Percentiles rank a stretch among this genome's conserved stretches.
Evolutionary conservation across 2,797 vertebrate genomes (phyloP).

Genomic region (Danio aesculapii): DNA sequence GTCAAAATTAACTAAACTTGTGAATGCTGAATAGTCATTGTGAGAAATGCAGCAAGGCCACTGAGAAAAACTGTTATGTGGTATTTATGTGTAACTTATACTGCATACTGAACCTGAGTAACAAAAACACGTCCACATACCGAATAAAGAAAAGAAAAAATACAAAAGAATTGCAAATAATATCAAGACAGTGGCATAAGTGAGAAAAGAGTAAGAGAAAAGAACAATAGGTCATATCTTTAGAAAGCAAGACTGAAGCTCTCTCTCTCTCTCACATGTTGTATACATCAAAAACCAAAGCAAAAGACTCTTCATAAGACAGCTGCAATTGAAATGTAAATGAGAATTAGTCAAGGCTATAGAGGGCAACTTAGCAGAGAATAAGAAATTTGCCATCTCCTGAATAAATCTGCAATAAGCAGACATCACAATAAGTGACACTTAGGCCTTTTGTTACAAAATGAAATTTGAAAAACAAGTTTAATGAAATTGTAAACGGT

Average conservation of each 20-base stretch:
- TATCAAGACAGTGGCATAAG: background rate
- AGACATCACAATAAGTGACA: conserved; percentile 45
- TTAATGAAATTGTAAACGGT: background rate
- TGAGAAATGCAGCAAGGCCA: too few species aligned
- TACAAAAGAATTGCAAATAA: background rate
- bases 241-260: conserved; percentile 3
- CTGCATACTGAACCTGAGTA: too few species aligned
- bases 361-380: conserved; percentile 11
- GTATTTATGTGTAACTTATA: too few species aligned
- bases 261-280: background rate
- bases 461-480: background rate
- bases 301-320: conserved; percentile 21
- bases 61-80: too few species aligned
- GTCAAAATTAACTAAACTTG: too few species aligned
- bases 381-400: conserved; percentile 35
- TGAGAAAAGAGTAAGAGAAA: background rate
- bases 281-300: conserved; percentile 23
- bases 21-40: too few species aligned
- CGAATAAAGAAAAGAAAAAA: background rate
- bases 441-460: conserved; percentile 7
- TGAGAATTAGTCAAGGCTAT: conserved; percentile 57
- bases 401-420: conserved; percentile 57
- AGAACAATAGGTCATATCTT: conserved; percentile 25
- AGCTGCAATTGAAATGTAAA: conserved; percentile 58
- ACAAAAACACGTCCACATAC: background rate